Conservation (phyloP, 2,888 invertebrate genomes). For the Agrochola circellaris region DNA sequence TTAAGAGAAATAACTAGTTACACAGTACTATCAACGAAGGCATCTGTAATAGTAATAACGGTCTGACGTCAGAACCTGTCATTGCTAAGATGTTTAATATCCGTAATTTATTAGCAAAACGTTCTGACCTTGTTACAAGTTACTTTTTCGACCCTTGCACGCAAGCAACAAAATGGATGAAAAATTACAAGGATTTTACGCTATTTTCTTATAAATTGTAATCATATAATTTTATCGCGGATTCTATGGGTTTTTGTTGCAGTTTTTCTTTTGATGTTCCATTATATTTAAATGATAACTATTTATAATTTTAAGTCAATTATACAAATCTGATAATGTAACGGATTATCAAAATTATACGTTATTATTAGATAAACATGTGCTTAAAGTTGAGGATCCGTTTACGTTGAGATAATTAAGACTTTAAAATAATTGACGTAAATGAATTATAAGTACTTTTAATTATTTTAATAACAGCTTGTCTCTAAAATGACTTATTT, state of each 20-base stretch:
- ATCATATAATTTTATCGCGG: conserved; percentile 4
- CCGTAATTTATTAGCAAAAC: conserved; percentile 61
- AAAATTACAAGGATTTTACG: conserved; percentile 20
- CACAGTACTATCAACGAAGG: conserved; percentile 20
- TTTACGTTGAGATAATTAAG: conserved; percentile 12
- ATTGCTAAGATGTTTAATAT: conserved; percentile 40
- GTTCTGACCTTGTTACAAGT: conserved; percentile 56
- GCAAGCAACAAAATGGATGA: conserved; percentile 52
- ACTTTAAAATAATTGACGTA: conserved; percentile 4
- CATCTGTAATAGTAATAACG: conserved; percentile 34
- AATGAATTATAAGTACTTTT: not conserved
- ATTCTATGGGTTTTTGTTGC: conserved; percentile 17
- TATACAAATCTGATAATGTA: not conserved
- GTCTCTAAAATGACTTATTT: not conserved
- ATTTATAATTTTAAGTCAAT: not conserved
- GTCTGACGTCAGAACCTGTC: conserved; percentile 45
- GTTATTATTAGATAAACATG: conserved; percentile 1
- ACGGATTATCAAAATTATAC: not conserved
- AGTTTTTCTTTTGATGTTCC: conserved; percentile 4
- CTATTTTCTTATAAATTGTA: conserved; percentile 16
- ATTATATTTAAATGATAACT: conserved; percentile 6
- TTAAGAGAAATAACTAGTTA: conserved; percentile 24
- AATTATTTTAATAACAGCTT: not conserved
- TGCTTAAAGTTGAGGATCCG: not conserved
- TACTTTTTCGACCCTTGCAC: conserved; percentile 54